phyloP scores from a whole-genome alignment of 2,888 invertebrate genomes.

The Unio pictorum region DNA sequence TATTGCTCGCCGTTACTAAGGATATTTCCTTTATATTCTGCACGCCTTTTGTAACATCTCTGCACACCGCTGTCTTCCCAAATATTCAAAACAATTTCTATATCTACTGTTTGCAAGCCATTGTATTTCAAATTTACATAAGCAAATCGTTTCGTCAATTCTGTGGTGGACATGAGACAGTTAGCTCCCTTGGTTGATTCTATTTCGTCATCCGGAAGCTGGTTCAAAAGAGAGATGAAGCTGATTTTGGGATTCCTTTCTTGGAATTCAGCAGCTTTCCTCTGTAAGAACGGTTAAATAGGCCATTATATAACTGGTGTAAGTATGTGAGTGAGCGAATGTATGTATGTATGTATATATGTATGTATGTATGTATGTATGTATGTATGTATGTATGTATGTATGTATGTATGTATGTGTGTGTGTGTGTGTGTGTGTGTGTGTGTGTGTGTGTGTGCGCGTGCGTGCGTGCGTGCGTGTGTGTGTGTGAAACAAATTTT shows the following conservation, averaged over 20 bases:
- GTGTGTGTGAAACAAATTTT: too few species aligned
- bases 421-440: too few species aligned
- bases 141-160: slow-evolving; percentile 31
- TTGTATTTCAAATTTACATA: slow-evolving; percentile 33
- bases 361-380: too few species aligned
- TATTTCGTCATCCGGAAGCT: slow-evolving; percentile 43
- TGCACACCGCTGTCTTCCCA: slow-evolving; percentile 56
- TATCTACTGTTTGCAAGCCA: slow-evolving; percentile 29
- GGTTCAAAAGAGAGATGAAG: slow-evolving; percentile 41
- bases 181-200: slow-evolving; percentile 27
- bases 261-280: slow-evolving; percentile 43
- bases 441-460: too few species aligned
- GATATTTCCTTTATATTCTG: slow-evolving; percentile 29
- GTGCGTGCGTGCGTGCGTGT: fast-evolving
- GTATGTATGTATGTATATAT: too few species aligned
- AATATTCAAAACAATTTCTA: slow-evolving; percentile 42
- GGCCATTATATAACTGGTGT: background rate
- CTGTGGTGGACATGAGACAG: slow-evolving; percentile 29
- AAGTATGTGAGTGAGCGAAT: background rate
- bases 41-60: slow-evolving; percentile 40
- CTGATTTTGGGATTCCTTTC: slow-evolving; percentile 50
- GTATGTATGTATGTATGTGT: too few species aligned
- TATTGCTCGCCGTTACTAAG: slow-evolving; percentile 52
- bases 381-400: too few species aligned
- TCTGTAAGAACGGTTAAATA: slow-evolving; percentile 32